phyloP scores from a whole-genome alignment of 2,797 vertebrate species.

The Onychomys torridus region DNA sequence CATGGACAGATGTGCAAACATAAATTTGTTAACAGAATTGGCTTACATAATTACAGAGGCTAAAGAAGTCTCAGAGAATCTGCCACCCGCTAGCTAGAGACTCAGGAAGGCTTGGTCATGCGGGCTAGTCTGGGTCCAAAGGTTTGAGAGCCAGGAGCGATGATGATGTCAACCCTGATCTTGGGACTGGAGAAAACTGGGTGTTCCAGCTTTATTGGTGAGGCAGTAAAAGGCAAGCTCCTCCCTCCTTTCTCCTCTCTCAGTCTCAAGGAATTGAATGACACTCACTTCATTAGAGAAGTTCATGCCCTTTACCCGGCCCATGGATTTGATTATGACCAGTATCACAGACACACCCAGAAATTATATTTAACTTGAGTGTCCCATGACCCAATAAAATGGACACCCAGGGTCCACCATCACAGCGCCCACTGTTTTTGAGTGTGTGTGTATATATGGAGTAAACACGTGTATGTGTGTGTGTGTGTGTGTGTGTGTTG shows the following conservation, averaged over 20 bases:
- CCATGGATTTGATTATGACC: neutral
- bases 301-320: neutral
- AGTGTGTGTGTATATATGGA: neutral
- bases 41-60: neutral
- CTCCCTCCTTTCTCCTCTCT: too few species aligned
- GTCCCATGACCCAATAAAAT: neutral
- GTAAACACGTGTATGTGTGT: neutral
- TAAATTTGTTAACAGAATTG: neutral
- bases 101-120: neutral
- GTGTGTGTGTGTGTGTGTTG: neutral
- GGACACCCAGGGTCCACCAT: neutral
- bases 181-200: neutral
- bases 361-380: neutral
- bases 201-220: neutral
- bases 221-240: neutral
- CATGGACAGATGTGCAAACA: neutral
- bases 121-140: neutral
- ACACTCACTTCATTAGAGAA: neutral
- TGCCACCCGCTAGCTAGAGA: neutral
- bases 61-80: neutral
- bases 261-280: neutral
- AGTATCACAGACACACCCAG: neutral
- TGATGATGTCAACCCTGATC: neutral
- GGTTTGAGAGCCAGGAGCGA: neutral
- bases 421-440: neutral